Conservation (phyloP, 2,888 invertebrate genomes). For the Ischnura elegans region DNA sequence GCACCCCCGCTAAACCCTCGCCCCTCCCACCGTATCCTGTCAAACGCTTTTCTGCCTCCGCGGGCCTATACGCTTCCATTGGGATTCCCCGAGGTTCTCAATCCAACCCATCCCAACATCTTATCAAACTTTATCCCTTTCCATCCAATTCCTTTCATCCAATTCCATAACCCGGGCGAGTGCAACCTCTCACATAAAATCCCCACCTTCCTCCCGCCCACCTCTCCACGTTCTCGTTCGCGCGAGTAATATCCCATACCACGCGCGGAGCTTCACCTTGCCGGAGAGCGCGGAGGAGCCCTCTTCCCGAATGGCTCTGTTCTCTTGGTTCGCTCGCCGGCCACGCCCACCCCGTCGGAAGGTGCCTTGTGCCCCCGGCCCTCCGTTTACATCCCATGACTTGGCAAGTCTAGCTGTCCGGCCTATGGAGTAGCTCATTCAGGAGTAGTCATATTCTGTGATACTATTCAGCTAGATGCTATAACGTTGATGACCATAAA, state of each 20-base stretch:
- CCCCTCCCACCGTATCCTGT: not conserved
- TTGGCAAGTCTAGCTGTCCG: not conserved
- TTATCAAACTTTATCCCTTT: slow-evolving; percentile 25
- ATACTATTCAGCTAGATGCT: no score
- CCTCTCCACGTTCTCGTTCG: not conserved
- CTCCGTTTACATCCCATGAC: no score
- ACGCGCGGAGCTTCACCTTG: not conserved
- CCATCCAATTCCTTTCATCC: slow-evolving; percentile 25
- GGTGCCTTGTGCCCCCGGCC: not conserved
- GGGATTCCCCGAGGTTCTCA: slow-evolving; percentile 3
- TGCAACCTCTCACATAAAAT: not conserved
- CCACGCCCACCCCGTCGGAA: not conserved
- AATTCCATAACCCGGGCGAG: not conserved
- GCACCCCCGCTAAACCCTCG: not conserved
- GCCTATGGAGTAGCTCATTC: not conserved
- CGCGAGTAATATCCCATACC: not conserved
- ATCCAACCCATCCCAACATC: not conserved
- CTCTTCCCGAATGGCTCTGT: not conserved
- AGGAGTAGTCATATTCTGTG: no score
- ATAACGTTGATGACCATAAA: no score
- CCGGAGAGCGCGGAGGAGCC: not conserved
- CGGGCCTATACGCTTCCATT: not conserved
- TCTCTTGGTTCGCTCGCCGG: not conserved
- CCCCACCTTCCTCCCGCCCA: not conserved
- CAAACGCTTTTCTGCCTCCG: not conserved